phyloP scores from a whole-genome alignment of 2,888 invertebrate genomes.

The Smittia sp. region DNA sequence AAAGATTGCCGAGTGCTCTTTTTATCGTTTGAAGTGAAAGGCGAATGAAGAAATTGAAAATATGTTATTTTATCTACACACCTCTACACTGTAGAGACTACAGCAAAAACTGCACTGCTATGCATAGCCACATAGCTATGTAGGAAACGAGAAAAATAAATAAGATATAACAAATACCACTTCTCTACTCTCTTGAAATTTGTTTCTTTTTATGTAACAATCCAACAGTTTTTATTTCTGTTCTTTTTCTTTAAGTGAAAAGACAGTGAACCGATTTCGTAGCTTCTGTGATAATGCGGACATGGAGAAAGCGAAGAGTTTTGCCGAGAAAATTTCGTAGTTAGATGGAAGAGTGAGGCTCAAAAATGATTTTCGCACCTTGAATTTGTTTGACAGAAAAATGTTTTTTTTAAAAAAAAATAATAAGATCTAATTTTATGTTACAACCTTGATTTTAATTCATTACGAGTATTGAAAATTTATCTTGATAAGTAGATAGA shows the following conservation, averaged over 20 bases:
- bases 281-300: slow-evolving; percentile 5
- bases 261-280: neutral
- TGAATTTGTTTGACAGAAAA: no score
- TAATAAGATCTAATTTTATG: no score
- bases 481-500: no score
- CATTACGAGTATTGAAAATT: no score
- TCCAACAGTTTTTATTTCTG: neutral
- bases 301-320: neutral
- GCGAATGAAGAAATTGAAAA: slow-evolving; percentile 14
- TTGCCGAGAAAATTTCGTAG: no score
- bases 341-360: neutral
- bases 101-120: neutral
- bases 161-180: neutral
- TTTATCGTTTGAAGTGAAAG: slow-evolving; percentile 36
- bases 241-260: neutral
- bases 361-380: no score
- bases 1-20: no score
- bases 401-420: no score
- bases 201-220: slow-evolving; percentile 2
- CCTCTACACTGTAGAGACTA: neutral
- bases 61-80: slow-evolving; percentile 22
- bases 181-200: neutral
- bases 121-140: slow-evolving; percentile 5
- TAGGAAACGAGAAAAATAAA: slow-evolving; percentile 38
- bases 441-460: no score